These are phyloP conservation scores for Apistogramma diplotaenia DNA, from an alignment of 2,113 vertebrate genomes.

Conservation along the genomic window DNA sequence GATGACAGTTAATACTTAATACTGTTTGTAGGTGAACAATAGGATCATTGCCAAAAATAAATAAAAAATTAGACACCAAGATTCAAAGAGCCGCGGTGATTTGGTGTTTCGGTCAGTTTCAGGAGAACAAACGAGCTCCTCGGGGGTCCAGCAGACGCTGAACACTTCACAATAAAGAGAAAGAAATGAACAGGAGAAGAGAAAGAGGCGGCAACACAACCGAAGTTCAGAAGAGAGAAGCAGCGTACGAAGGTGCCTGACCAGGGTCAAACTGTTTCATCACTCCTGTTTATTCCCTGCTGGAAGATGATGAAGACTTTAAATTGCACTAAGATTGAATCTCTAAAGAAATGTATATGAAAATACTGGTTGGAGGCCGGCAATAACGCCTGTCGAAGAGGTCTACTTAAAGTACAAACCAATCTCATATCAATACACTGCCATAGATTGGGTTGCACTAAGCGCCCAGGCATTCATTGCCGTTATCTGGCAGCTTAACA, in stretches of 20 bases:
- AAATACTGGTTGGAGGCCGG: constrained; percentile 40
- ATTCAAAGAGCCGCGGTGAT: neutral
- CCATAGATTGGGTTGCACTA: constrained; percentile 34
- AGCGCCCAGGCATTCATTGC: neutral
- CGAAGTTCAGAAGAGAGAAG: neutral
- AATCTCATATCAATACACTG: constrained; percentile 59
- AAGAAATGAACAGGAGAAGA: constrained; percentile 1
- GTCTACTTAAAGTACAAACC: constrained; percentile 51
- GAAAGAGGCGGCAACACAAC: neutral
- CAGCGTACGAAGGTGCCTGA: neutral
- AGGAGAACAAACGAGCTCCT: neutral
- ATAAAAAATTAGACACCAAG: neutral
- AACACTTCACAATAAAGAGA: neutral
- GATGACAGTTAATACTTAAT: neutral
- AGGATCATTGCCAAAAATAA: no score
- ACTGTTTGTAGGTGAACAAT: neutral
- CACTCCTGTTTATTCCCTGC: constrained; percentile 45
- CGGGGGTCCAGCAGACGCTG: neutral
- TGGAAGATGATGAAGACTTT: constrained; percentile 41
- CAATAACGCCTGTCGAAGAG: constrained; percentile 35
- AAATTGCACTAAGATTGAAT: constrained; percentile 62
- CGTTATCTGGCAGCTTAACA: constrained; percentile 35
- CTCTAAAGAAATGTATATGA: constrained; percentile 58
- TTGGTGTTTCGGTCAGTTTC: neutral
- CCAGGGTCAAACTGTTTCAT: constrained; percentile 50